Percentiles rank a stretch among this genome's conserved stretches.
These are phyloP conservation scores for Atherinosoma microstoma DNA, from an alignment of 2,797 vertebrate genomes.

Conservation along the genomic window DNA sequence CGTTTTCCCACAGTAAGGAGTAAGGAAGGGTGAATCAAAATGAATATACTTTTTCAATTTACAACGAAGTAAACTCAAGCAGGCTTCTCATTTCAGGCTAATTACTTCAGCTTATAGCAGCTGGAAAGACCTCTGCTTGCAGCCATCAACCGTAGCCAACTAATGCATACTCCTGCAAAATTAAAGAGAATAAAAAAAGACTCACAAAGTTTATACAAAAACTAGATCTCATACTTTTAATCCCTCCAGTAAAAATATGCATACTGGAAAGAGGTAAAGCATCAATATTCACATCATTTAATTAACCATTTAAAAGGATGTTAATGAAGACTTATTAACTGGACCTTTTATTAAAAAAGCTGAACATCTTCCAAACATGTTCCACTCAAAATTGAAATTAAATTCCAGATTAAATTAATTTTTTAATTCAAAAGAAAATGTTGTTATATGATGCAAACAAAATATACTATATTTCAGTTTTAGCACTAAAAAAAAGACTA, in stretches of 20 bases:
- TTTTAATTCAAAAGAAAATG: too few species aligned
- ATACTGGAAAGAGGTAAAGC: not conserved
- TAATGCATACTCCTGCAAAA: not conserved
- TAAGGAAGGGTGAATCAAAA: slow-evolving; percentile 5
- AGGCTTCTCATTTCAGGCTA: not conserved
- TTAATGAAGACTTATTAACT: not conserved
- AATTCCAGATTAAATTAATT: too few species aligned
- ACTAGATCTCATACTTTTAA: not conserved
- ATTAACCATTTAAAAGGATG: not conserved
- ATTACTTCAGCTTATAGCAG: not conserved
- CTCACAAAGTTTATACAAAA: not conserved
- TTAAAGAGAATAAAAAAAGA: not conserved
- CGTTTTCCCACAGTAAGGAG: slow-evolving; percentile 9
- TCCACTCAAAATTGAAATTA: too few species aligned
- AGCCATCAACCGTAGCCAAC: not conserved
- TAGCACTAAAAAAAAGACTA: too few species aligned
- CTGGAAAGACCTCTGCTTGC: not conserved
- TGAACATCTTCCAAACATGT: not conserved
- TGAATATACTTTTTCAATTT: not conserved
- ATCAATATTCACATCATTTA: not conserved
- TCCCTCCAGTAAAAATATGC: not conserved
- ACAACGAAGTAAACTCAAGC: not conserved
- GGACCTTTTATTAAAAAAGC: not conserved
- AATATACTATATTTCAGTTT: too few species aligned
- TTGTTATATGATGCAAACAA: too few species aligned